These are phyloP conservation scores for Labeo rohita DNA, from an alignment of 2,113 vertebrate genomes.

Conservation along the genomic window DNA sequence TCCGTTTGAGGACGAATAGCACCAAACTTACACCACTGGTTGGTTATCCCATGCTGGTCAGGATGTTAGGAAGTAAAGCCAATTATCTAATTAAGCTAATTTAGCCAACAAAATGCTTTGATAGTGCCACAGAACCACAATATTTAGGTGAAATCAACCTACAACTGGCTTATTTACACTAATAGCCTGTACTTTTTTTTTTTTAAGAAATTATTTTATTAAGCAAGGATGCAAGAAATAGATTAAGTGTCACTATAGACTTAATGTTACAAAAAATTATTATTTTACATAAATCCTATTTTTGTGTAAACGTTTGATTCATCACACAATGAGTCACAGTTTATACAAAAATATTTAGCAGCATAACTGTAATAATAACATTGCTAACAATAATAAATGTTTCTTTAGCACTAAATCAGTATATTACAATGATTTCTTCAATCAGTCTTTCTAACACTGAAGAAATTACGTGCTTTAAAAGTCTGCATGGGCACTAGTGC, in stretches of 20 bases:
- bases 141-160: background rate
- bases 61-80: background rate
- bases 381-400: background rate
- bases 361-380: too few relatives aligned
- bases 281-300: background rate
- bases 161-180: background rate
- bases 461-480: background rate
- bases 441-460: background rate
- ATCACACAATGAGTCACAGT: background rate
- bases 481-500: background rate
- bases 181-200: background rate
- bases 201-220: too few relatives aligned
- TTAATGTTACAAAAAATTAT: too few relatives aligned
- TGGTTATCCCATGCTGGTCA: background rate
- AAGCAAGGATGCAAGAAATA: too few relatives aligned
- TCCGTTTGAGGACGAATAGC: background rate
- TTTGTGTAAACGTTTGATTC: background rate
- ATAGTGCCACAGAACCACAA: too few relatives aligned
- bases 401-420: background rate
- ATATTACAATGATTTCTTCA: background rate
- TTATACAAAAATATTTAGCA: too few relatives aligned
- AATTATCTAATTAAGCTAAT: too few relatives aligned
- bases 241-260: too few relatives aligned
- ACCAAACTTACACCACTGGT: background rate
- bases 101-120: too few relatives aligned